Base-by-base conservation (phyloP, 2,113 vertebrate species). In the Python bivittatus region DNA sequence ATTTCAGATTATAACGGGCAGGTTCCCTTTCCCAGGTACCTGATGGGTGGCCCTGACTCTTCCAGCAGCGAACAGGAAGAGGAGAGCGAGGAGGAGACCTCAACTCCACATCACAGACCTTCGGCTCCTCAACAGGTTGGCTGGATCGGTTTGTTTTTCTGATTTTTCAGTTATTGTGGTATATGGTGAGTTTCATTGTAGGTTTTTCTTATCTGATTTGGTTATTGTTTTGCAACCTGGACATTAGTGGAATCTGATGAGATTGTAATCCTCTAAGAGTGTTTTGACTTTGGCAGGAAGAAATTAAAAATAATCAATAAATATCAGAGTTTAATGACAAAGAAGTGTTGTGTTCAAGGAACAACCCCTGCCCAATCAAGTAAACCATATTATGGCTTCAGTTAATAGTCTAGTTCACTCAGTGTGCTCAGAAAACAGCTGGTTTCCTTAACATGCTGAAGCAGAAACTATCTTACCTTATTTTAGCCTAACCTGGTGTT, bases 11-110 rank as follows among this genome's bases (percentile, higher is more conserved):
- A 27, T 17, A 23, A 52, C n/a, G 1, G 0, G 1, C 27, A 44
- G 53, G 13, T 2, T 88, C 72, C 42, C 38, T 84, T 87, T 86
- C 48, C 17, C 68, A 98, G 99, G 90, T 99, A 98, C 96, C 97
- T 98, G 96, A 98, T 99, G 97, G 98, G 98, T 53, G 97, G 98
- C 29, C 97, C 97, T 0, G 97, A 98, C 88, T 98, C 98, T 0
- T 98, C 98, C 96, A 98, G 98, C 0, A 98, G 96, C 3, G 97
- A 97, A 0, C 84, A 93, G 4, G 96, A 95, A 38, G 90, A 93
- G 12, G 94, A 97, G 86, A 97, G 97, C 5, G 97, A 97, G 3
- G 96, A 97, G 29, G 96, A 86, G 1, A 85, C 3, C 53, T 88
- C 94, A 8, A n/a, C 83, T 84, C 0, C 15, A 58, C 91, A 29